phyloP scores from a whole-genome alignment of 2,888 invertebrate genomes.

The Odontocolon sp. region DNA sequence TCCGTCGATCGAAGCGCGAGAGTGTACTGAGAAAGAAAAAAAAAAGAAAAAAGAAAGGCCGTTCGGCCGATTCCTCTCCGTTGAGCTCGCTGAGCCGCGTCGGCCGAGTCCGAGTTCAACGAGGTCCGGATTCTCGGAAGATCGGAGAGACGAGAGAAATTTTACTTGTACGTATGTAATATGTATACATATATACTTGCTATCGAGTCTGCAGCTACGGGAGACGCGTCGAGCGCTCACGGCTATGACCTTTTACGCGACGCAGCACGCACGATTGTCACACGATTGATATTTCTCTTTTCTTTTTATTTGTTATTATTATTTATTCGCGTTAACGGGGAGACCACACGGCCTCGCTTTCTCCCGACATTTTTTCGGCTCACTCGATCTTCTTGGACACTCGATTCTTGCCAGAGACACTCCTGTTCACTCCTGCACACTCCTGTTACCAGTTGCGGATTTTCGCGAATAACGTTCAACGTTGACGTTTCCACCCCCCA shows the following conservation, averaged over 20 bases:
- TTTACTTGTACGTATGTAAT: background rate
- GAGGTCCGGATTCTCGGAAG: slow-evolving; percentile 55
- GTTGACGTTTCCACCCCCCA: too few species aligned
- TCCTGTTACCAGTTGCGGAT: background rate
- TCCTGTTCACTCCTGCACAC: slow-evolving; percentile 17
- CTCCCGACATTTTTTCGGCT: slow-evolving; percentile 67
- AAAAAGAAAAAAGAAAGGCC: slow-evolving; percentile 44
- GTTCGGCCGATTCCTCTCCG: too few species aligned
- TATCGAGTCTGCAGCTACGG: slow-evolving; percentile 56
- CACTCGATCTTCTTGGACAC: slow-evolving; percentile 33
- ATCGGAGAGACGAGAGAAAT: slow-evolving; percentile 33
- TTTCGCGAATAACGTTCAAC: background rate
- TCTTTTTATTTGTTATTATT: background rate
- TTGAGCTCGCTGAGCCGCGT: slow-evolving; percentile 58
- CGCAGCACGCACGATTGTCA: slow-evolving; percentile 41
- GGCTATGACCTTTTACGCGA: slow-evolving; percentile 65
- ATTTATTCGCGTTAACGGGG: slow-evolving; percentile 42
- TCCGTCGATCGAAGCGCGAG: background rate
- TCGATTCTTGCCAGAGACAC: slow-evolving; percentile 50
- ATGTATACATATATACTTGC: slow-evolving; percentile 57
- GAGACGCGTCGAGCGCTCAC: slow-evolving; percentile 58
- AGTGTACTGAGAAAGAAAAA: background rate
- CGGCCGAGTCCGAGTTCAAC: slow-evolving; percentile 52
- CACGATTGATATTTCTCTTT: slow-evolving; percentile 1
- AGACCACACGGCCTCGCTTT: slow-evolving; percentile 66